These are phyloP conservation scores for Leucophenga montana DNA, from an alignment of 2,888 invertebrate genomes.

Conservation along the genomic window DNA sequence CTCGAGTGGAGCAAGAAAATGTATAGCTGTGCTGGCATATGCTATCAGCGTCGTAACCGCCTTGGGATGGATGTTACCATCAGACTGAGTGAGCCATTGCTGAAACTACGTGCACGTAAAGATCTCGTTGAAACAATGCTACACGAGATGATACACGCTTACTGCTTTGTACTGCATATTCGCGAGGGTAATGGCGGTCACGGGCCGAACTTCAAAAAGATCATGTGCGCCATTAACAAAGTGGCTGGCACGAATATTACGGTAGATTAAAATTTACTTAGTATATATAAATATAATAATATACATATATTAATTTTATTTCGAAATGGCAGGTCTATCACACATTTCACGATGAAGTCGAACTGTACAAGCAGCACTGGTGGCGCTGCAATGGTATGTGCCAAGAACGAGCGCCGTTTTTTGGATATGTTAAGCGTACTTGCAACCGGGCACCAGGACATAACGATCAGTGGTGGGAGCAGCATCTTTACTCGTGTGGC, in stretches of 20 bases:
- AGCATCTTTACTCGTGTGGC: conserved; percentile 85
- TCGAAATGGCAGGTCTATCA: conserved; percentile 82
- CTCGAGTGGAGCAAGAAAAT: conserved; percentile 97
- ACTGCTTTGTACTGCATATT: conserved; percentile 88
- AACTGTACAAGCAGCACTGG: conserved; percentile 90
- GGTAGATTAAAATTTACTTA: conserved; percentile 75
- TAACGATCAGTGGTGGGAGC: conserved; percentile 87
- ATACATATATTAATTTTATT: background rate
- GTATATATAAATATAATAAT: background rate
- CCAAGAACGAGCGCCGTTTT: conserved; percentile 84
- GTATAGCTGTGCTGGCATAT: conserved; percentile 80
- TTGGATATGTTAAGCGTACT: conserved; percentile 89
- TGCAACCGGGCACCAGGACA: conserved; percentile 92
- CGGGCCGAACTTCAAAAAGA: conserved; percentile 93
- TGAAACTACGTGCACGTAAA: conserved; percentile 93
- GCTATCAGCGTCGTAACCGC: conserved; percentile 72
- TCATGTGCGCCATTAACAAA: conserved; percentile 94
- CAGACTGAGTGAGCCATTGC: conserved; percentile 87
- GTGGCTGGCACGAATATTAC: conserved; percentile 90
- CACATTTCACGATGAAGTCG: conserved; percentile 94
- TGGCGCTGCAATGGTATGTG: conserved; percentile 97
- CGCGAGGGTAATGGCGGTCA: conserved; percentile 93
- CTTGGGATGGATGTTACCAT: conserved; percentile 68
- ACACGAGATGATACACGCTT: conserved; percentile 99
- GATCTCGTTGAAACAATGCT: conserved; percentile 97